A percentile compares a stretch with the other conserved stretches of the same genome.
These are phyloP conservation scores for Brachyalestes nurse DNA, from an alignment of 2,797 vertebrate genomes.

Conservation along the genomic window DNA sequence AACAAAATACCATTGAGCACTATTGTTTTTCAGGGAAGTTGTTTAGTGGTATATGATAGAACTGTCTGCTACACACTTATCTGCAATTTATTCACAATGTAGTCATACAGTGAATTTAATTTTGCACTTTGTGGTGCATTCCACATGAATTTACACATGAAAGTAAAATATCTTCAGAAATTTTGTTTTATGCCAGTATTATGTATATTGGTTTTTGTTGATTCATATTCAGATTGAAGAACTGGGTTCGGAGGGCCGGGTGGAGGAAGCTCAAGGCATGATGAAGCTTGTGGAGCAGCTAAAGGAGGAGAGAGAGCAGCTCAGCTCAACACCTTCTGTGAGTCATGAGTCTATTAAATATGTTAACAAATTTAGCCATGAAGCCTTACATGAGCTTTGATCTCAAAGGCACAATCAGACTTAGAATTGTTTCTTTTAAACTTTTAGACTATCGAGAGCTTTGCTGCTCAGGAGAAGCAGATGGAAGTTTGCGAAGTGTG, in stretches of 20 bases:
- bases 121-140: no score
- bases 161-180: no score
- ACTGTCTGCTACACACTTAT: no score
- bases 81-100: no score
- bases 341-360: conserved; percentile 67
- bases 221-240: conserved; percentile 89
- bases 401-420: neutral
- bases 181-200: no score
- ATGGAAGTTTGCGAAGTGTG: conserved; percentile 99
- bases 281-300: conserved; percentile 99
- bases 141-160: no score
- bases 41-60: no score
- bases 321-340: conserved; percentile 93
- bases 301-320: conserved; percentile 94
- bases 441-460: conserved; percentile 95
- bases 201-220: no score
- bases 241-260: conserved; percentile 94
- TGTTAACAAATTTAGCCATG: neutral
- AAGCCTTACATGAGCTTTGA: neutral
- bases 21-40: no score
- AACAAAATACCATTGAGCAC: no score
- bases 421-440: neutral
- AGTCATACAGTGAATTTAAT: no score
- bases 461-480: conserved; percentile 98
- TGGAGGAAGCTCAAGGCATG: conserved; percentile 99